A percentile compares a stretch with the other conserved stretches of the same genome.
Evolutionary conservation across 2,888 invertebrate genomes (phyloP).

Genomic region (Microlaimidae sp.): DNA sequence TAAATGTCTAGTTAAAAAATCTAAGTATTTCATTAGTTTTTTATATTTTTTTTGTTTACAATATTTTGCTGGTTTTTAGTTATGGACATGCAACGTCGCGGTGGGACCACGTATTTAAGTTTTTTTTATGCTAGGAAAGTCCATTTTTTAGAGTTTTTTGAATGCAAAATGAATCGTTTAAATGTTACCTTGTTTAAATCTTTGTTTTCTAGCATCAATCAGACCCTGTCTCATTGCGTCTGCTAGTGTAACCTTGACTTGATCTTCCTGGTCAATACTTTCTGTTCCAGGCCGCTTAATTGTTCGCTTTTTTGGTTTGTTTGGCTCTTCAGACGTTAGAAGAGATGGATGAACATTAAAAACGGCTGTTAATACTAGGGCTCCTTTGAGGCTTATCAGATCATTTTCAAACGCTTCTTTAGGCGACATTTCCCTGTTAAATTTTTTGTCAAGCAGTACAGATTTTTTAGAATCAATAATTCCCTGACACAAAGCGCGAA

Average conservation of each 20-base stretch:
- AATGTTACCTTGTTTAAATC: not conserved
- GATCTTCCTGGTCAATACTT: constrained; percentile 20
- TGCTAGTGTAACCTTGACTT: constrained; percentile 49
- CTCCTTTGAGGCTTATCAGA: constrained; percentile 69
- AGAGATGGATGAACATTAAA: constrained; percentile 67
- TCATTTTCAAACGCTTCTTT: constrained; percentile 58
- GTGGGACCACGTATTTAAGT: too few relatives aligned
- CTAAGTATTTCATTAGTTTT: too few relatives aligned
- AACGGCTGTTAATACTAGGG: constrained; percentile 60
- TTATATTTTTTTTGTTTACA: too few relatives aligned
- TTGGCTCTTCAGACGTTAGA: constrained; percentile 65
- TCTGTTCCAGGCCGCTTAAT: constrained; percentile 38
- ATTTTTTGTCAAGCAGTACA: constrained; percentile 54
- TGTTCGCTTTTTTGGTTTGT: constrained; percentile 44
- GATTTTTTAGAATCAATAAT: constrained; percentile 69
- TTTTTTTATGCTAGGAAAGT: too few relatives aligned
- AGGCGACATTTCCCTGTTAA: not conserved
- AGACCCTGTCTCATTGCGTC: constrained; percentile 57
- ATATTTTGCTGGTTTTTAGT: too few relatives aligned
- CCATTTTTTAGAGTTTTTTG: too few relatives aligned
- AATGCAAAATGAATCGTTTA: too few relatives aligned
- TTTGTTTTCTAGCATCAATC: constrained; percentile 51
- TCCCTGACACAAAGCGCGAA: constrained; percentile 62
- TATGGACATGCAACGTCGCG: too few relatives aligned
- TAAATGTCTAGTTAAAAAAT: too few relatives aligned